phyloP scores from a whole-genome alignment of 2,888 invertebrate species.

The Andricus quercusramuli region DNA sequence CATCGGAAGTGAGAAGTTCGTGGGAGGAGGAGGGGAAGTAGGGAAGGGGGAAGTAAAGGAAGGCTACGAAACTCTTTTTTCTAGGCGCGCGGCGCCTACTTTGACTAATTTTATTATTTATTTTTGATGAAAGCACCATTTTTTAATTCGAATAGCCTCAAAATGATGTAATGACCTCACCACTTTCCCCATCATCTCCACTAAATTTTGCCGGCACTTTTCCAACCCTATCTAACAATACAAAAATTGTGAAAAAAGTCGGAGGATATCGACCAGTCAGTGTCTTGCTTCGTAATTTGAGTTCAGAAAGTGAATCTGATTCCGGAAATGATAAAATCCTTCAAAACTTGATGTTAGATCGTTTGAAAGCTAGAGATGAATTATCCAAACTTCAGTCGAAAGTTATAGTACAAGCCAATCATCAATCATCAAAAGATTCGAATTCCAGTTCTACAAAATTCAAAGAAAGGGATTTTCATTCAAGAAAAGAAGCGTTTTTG shows the following conservation, averaged over 20 bases:
- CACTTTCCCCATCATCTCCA: background rate
- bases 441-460: background rate
- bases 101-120: background rate
- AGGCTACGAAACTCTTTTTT: no score
- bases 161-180: background rate
- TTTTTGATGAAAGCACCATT: background rate
- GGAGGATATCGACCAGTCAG: slow-evolving; percentile 14
- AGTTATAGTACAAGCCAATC: background rate
- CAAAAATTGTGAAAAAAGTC: background rate
- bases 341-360: slow-evolving; percentile 9
- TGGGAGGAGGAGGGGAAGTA: no score
- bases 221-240: background rate
- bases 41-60: no score
- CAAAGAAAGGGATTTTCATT: background rate
- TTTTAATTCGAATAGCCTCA: background rate
- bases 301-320: slow-evolving; percentile 62
- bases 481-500: background rate
- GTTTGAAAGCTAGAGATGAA: background rate
- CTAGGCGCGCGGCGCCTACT: no score
- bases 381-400: background rate
- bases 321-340: slow-evolving; percentile 42
- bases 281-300: slow-evolving; percentile 54
- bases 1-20: no score
- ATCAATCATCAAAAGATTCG: background rate
- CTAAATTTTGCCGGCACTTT: background rate